Evolutionary conservation across 2,113 vertebrate species (phyloP), one percentile per base, ranked within the genome.

Genomic region (Motacilla alba): DNA sequence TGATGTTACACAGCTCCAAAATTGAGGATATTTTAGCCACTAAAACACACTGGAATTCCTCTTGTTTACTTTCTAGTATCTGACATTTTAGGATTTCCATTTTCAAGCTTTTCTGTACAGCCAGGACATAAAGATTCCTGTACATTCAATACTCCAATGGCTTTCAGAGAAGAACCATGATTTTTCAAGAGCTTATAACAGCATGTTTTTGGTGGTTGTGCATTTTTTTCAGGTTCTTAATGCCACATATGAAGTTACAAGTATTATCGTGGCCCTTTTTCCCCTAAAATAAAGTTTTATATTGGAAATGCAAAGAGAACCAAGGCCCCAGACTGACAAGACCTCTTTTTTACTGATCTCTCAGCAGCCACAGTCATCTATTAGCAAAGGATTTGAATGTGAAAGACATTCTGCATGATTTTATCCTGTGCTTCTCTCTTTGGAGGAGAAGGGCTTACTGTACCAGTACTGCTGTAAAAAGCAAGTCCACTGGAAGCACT

Each of bases 401-500:
- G 68, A 72, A 87, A 35, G 15, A 33, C 75, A 70, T 76, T 67
- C 59, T 68, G 35, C 39, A 20, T 35, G 50, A 33, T 15, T 75
- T 30, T 76, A 53, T 73, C 14, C 35, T 50, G 43, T 62, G 49
- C 35, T 76, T 73, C 41, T 86, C 46, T 44, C n/a, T 92, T 58
- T 23, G 58, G 52, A 68, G 15, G 50, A 52, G n/a, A 59, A 15
- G 41, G 39, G 50, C 59, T 90, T 78, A 90, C 90, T 80, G 6
- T 95, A 99, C 99, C 99, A 78, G 99, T 99, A 95, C 99, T 99
- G 98, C 99, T 99, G 96, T 99, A 99, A 97, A 99, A 99, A 43
- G 98, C 98, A 46, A 99, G 96, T 84, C 99, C 99, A 62, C 97
- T 99, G 87, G 99, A 99, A 64, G 99, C 98, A 66, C 99, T 98